phyloP scores from a whole-genome alignment of 2,113 vertebrate genomes.

The Bubo bubo region DNA sequence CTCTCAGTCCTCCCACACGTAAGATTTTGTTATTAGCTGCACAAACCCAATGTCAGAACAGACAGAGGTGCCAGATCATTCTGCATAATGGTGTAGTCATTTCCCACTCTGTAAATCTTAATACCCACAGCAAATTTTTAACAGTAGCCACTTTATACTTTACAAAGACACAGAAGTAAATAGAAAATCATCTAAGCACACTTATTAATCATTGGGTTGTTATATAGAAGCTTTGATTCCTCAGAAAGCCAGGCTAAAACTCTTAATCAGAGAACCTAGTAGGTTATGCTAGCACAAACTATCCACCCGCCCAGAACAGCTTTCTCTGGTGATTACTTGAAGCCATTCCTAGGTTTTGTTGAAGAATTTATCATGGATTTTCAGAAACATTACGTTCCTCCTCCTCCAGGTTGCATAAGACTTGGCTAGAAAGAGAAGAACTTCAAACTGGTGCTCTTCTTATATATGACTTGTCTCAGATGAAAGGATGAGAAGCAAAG shows the following conservation, averaged over 20 bases:
- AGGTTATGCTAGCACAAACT: not conserved
- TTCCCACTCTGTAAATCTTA: not conserved
- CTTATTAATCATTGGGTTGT: not conserved
- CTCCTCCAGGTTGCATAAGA: not conserved
- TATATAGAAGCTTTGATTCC: not conserved
- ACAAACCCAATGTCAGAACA: not conserved
- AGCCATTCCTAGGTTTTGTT: not conserved
- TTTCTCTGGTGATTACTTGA: not conserved
- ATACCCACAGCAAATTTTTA: not conserved
- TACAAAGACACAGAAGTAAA: not conserved
- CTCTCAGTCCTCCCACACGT: not conserved
- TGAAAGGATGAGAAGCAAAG: not conserved
- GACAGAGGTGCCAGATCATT: not conserved
- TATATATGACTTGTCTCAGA: too few species aligned
- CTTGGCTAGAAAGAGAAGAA: not conserved
- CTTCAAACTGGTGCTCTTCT: not conserved
- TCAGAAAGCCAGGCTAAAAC: not conserved
- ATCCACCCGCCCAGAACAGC: accelerated
- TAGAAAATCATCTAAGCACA: too few species aligned
- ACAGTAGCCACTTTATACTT: not conserved
- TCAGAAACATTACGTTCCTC: not conserved
- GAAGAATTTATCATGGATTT: not conserved
- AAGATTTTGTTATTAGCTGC: too few species aligned
- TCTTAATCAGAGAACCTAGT: not conserved
- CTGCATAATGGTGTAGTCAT: accelerated